Percentiles rank a stretch among this genome's conserved stretches.
Conservation (phyloP, 2,888 invertebrate species). For the Zygogramma bicolorata region DNA sequence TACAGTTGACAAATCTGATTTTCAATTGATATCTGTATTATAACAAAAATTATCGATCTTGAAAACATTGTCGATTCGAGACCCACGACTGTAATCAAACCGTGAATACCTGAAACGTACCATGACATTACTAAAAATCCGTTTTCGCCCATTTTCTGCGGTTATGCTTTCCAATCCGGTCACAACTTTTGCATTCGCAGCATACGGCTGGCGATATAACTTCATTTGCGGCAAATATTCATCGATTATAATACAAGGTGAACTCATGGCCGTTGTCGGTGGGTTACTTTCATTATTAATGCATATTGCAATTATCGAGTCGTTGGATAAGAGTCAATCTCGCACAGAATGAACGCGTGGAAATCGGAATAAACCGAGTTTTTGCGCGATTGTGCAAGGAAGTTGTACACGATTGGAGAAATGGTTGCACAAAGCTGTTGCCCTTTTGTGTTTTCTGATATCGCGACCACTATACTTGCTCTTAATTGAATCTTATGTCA, state of each 20-base stretch:
- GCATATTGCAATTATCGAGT: background rate
- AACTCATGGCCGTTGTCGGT: slow-evolving; percentile 1
- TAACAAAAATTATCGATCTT: background rate
- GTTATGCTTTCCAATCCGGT: background rate
- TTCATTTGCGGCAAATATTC: slow-evolving; percentile 8
- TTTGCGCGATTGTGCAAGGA: slow-evolving; percentile 1
- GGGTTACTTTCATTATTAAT: slow-evolving; percentile 9
- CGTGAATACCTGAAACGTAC: background rate
- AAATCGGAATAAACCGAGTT: background rate
- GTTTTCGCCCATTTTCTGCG: background rate
- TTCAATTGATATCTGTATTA: no score
- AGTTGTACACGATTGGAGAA: background rate
- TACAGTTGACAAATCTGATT: no score
- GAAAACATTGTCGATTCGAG: background rate
- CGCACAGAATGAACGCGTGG: background rate
- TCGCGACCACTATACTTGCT: background rate
- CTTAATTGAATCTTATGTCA: background rate
- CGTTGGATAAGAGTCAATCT: background rate
- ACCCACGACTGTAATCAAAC: background rate
- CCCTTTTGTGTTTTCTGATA: background rate
- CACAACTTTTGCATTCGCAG: background rate
- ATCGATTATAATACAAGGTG: background rate
- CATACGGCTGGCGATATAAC: slow-evolving; percentile 9
- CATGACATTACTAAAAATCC: background rate
- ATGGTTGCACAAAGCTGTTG: background rate